Base-by-base conservation (phyloP, 2,797 vertebrate species). In the Naso thynnoides region DNA sequence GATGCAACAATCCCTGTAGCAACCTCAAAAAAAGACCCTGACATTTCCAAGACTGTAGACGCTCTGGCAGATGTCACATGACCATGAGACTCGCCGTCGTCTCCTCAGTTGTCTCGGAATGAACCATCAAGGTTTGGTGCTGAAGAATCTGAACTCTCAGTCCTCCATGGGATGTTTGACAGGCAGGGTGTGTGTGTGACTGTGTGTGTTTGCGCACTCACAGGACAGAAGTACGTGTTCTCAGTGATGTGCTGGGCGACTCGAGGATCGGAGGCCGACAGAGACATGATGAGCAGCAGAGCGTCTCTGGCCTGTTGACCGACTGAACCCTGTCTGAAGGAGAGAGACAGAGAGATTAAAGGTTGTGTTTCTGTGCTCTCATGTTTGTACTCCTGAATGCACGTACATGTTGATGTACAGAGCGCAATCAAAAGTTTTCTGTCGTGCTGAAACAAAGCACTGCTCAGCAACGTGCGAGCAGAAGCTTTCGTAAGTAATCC, bases 201-300 rank as follows among this genome's bases (percentile, higher is more conserved):
- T 57, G 44, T 50, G 61, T 44, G 53, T 66, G 0, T 66, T 0
- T 27, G 62, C n/a, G 47, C 44, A 93, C 97, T 96, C 84, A 99
- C 98, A 39, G 98, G 97, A 86, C 98, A 99, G 91, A 99, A 99
- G 90, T 96, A 98, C 0, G 97, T 99, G 90, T 97, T 97, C 56
- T 98, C 94, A 27, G 94, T 94, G 23, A 99, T 97, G 87, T 99
- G 96, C 45, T 89, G 93, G 63, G 97, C 96, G 59, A 99, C 97
- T 70, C 96, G 83, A 0, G 48, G 91, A 78, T 97, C 97, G 36
- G 96, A 94, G 0, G 95, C 95, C 0, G 98, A 98, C 55, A 98
- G 94, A n/a, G 96, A 95, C 97, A 98, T 97, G 88, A 99, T 97
- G 84, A 98, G 96, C 10, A 97, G 95, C 77, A 99, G 90, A 0